Base-by-base conservation (phyloP, 2,113 vertebrate species). In the Nothocercus nigrocapillus region DNA sequence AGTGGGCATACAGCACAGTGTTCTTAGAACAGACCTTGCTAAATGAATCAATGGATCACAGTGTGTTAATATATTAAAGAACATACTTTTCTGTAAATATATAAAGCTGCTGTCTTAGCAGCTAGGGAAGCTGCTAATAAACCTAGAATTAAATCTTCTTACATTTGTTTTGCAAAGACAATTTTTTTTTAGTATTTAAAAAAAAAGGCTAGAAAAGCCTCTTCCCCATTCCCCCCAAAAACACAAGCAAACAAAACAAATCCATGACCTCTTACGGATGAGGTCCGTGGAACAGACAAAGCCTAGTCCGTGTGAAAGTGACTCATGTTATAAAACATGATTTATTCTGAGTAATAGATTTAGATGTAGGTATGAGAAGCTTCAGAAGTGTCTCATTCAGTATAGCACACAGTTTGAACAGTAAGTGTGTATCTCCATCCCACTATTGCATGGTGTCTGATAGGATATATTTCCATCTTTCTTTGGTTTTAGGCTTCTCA, bases 401-500 rank as follows among this genome's bases (percentile, higher is more conserved):
- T 58, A 7, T n/a, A 73, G 38, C 32, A 12, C 6, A 4, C 21
- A 34, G 42, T 61, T 64, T 66, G 28, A 25, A 19, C 13, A 83
- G 9, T 34, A 42, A 63, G 56, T 40, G 8, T 63, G 3, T 61
- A 15, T 90, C 7, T 8, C 42, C n/a, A 30, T 53, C 15, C 13
- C 59, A 0, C 36, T 85, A 21, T 40, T 62, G 3, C 1, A 8
- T 87, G 32, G 66, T 87, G 9, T 34, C 42, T 74, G 21, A 5
- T 88, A 14, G 90, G n/a, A 94, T 4, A 59, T 38, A 76, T 70
- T 80, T 72, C 45, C 38, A 44, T 59, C 88, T 91, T 80, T 74
- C 17, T 93, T 63, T 97, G 63, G 42, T 97, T 98, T 92, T 95
- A 99, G 99, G 96, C 96, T n/a, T 95, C 97, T 63, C 88, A 91